Conservation (phyloP, 2,888 invertebrate genomes). For the Parnassius mnemosyne region DNA sequence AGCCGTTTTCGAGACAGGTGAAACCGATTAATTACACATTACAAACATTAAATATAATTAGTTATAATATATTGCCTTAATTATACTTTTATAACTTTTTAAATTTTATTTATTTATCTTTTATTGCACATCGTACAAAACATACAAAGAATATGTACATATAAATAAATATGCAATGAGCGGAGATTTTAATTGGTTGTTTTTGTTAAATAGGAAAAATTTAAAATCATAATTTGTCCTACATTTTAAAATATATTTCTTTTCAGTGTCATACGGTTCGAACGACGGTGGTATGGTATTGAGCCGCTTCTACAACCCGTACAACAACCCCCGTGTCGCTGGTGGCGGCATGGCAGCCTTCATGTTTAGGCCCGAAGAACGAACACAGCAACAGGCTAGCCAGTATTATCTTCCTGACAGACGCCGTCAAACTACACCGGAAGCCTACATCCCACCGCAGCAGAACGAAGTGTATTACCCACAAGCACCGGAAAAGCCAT, state of each 20-base stretch:
- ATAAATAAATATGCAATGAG: too few relatives aligned
- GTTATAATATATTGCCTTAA: too few relatives aligned
- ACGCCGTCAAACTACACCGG: constrained; percentile 61
- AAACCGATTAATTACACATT: too few relatives aligned
- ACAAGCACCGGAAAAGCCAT: constrained; percentile 34
- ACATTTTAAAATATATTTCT: background rate
- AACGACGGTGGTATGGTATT: constrained; percentile 67
- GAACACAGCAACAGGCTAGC: constrained; percentile 44
- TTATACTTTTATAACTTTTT: too few relatives aligned
- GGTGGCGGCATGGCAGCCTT: constrained; percentile 68
- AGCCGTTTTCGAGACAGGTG: too few relatives aligned
- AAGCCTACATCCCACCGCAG: constrained; percentile 58
- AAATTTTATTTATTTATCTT: too few relatives aligned
- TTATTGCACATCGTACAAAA: too few relatives aligned
- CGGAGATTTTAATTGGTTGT: too few relatives aligned
- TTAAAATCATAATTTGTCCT: too few relatives aligned
- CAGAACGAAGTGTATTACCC: constrained; percentile 69
- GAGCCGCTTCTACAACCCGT: constrained; percentile 72
- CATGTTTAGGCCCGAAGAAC: constrained; percentile 60
- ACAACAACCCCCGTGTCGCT: constrained; percentile 55
- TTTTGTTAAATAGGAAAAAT: too few relatives aligned
- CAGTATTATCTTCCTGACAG: constrained; percentile 69
- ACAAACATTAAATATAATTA: too few relatives aligned
- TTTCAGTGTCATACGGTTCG: constrained; percentile 65
- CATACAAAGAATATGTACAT: too few relatives aligned